phyloP scores from a whole-genome alignment of 2,797 vertebrate species.

The Cottoperca gobio region DNA sequence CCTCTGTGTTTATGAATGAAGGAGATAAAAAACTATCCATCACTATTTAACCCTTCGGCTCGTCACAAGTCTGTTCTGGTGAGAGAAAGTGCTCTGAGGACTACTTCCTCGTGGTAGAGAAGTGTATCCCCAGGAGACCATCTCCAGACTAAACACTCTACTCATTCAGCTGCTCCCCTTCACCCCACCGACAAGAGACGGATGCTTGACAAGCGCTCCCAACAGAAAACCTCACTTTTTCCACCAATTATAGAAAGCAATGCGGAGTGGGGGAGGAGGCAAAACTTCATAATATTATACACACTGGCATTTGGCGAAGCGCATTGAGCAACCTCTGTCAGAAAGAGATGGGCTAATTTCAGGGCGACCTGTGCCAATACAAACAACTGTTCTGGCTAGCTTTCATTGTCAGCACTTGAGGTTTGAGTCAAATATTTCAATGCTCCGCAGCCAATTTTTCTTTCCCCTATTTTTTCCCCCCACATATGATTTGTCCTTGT shows the following conservation, averaged over 20 bases:
- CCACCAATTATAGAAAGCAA: slow-evolving; percentile 88
- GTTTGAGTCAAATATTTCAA: slow-evolving; percentile 80
- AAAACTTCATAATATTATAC: slow-evolving; percentile 87
- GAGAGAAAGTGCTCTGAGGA: slow-evolving; percentile 76
- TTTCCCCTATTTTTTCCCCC: slow-evolving; percentile 67
- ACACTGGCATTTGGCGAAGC: slow-evolving; percentile 84
- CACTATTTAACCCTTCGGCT: slow-evolving; percentile 55
- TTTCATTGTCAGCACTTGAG: slow-evolving; percentile 89
- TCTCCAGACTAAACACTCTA: slow-evolving; percentile 94
- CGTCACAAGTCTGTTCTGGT: slow-evolving; percentile 33
- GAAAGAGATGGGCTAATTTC: slow-evolving; percentile 90
- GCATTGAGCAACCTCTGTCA: slow-evolving; percentile 85
- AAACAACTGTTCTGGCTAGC: slow-evolving; percentile 91
- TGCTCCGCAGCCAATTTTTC: slow-evolving; percentile 78
- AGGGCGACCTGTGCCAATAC: slow-evolving; percentile 88
- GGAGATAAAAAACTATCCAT: slow-evolving; percentile 44
- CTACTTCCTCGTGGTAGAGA: slow-evolving; percentile 88
- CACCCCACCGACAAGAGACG: slow-evolving; percentile 88
- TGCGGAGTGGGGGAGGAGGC: slow-evolving; percentile 68
- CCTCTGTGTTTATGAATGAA: slow-evolving; percentile 24
- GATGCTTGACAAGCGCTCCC: slow-evolving; percentile 92
- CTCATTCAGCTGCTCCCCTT: slow-evolving; percentile 90
- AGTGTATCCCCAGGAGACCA: slow-evolving; percentile 90
- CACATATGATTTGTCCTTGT: slow-evolving; percentile 77
- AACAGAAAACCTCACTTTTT: slow-evolving; percentile 91